Evolutionary conservation across 1,140 invertebrate genomes (phyloP), one percentile per base, ranked within the genome.

Genomic region (Zaprionus inermis): DNA sequence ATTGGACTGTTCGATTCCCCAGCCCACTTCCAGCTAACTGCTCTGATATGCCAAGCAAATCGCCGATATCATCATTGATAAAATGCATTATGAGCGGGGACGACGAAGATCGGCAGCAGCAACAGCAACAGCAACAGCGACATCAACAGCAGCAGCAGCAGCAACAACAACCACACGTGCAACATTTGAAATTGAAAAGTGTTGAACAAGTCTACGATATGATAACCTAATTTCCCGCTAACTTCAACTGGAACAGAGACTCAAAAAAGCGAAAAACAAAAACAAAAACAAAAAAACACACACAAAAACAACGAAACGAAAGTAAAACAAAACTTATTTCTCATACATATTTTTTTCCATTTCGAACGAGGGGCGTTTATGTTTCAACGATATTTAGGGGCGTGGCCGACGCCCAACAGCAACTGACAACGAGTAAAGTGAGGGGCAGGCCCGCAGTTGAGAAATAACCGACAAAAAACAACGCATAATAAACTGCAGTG

Each of bases 31-130:
- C 20, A 30, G 20, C 20, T 32, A 52, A 66, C 71, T 68, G 71
- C 67, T 73, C 56, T 88, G 83, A 88, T 72, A 89, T 89, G 84
- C 78, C 78, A 68, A 78, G 73, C 67, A 79, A 84, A 65, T 78
- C 79, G 56, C 73, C 86, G 69, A 67, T 76, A 65, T 49, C 18
- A 49, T 49, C 9, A 49, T 81, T 86, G 82, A 89, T 90, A 91
- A 91, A 78, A 91, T 91, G 90, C 89, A 91, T 64, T 91, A 91
- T 91, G 89, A 91, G 80, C 84, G 90, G 68, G 90, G 90, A 91
- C 83, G 90, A 91, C 90, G 90, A 91, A 86, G 85, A 89, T 83
- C 84, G 75, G 76, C 88, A 83, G 78, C 74, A 71, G 68, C 69
- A 76, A 49, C 72, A 73, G 14, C 76, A 79, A 58, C 74, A 70